phyloP scores from a whole-genome alignment of 1,140 invertebrate genomes.

The Drosophila oshimai region DNA sequence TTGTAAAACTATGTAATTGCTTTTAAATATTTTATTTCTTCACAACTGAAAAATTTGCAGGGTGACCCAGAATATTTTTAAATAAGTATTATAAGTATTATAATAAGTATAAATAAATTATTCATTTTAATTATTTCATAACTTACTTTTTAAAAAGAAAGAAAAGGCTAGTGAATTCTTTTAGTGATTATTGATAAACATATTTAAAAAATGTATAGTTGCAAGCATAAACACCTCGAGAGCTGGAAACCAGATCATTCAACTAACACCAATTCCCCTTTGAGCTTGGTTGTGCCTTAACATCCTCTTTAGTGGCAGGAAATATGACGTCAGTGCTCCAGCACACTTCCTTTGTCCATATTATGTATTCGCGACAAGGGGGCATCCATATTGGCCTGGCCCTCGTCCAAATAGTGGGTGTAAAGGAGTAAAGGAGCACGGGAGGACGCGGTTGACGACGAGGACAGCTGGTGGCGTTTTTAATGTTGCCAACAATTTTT shows the following conservation, averaged over 20 bases:
- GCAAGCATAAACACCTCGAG: too few species aligned
- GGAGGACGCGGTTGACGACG: neutral
- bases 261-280: neutral
- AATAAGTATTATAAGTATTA: too few species aligned
- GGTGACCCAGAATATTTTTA: too few species aligned
- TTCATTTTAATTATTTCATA: too few species aligned
- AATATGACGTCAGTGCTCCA: neutral
- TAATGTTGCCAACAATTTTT: conserved; percentile 74
- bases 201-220: too few species aligned
- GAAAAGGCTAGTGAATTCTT: too few species aligned
- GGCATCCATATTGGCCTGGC: conserved; percentile 38
- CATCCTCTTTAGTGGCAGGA: neutral
- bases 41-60: too few species aligned
- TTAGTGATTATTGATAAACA: too few species aligned
- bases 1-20: too few species aligned
- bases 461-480: conserved; percentile 30
- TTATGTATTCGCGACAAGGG: conserved; percentile 22
- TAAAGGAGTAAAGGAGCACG: neutral
- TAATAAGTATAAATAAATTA: too few species aligned
- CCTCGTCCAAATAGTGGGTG: conserved; percentile 16
- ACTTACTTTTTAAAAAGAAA: too few species aligned
- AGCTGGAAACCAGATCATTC: neutral
- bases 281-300: neutral
- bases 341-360: neutral
- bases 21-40: too few species aligned